Evolutionary conservation across 1,140 invertebrate genomes (phyloP), one percentile per base, ranked within the genome.

Genomic region (Microvelia longipes): DNA sequence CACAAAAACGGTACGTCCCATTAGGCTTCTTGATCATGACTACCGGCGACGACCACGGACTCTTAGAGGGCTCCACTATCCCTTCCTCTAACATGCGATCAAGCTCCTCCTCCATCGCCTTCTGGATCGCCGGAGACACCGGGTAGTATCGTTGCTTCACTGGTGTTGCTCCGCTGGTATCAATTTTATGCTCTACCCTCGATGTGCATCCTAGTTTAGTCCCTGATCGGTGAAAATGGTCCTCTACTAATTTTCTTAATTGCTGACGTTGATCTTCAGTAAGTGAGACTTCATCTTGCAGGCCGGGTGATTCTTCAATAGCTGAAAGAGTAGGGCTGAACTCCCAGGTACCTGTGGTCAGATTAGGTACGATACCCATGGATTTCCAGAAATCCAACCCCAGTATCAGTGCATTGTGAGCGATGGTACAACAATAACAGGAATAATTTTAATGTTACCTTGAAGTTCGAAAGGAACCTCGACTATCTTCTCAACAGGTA

Each of bases 21-120:
- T 84, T 80, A 30, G 82, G 82, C 70, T 87, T 87, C 71, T 77
- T 75, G 0, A 84, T 79, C 15, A 85, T 67, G 0, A 85, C 78
- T 0, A 83, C 73, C 0, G 81, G 83, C 0, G 78, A 77, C 11
- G 77, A 74, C 79, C 82, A 86, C 0, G 79, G 74, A 14, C 77
- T 79, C 0, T 75, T 73, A 5, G 35, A 50, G 19, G 35, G 35
- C 19, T 50, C 35, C 35, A 50, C 35, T 5, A 50, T 50, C 19
- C 2, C 78, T 29, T 73, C 61, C 1, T 73, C 35, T 0, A 75
- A 68, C 64, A 50, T 50, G 5, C 35, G 35, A 19, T 50, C 35
- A 11, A 50, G 19, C 19, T 77, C 72, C 11, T 73, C 28, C 28
- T 73, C 62, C 14, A 74, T 73, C 15, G 72, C 60, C 13, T 26